Evolutionary conservation across 2,888 invertebrate genomes (phyloP), one percentile per base, ranked within the genome.

Genomic region (Boloria euphrosyne): DNA sequence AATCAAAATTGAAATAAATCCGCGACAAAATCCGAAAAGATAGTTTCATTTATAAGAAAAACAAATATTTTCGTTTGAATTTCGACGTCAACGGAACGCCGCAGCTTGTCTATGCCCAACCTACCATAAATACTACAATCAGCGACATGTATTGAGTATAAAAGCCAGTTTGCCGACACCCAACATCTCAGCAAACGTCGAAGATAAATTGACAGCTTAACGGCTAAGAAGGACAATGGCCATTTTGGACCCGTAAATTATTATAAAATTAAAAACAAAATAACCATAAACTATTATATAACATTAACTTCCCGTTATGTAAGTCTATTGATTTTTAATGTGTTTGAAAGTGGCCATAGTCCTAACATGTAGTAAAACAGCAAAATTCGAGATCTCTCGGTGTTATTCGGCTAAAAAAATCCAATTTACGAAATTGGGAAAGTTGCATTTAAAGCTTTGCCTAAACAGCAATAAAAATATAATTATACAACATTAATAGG

Each of bases 161-260:
- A 84, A 88, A 86, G 86, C 89, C 86, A 79, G 78, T 71, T 82
- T 84, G 80, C 82, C 84, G 86, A 86, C 84, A 81, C 80, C 62
- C 1, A 63, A 38, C 53, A 62, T 62, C 52, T 61, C 68, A 66
- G 70, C 68, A 66, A 62, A 68, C 44, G 17, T 69, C 61, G 61
- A 68, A 67, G 66, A 50, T 64, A 67, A 72, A 65, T 73, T 71
- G 71, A 71, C 71, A 73, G 73, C 74, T 73, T 73, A 71, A 68
- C 59, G 65, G 69, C 69, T 71, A 75, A 64, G 49, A 74, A 80
- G 80, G 80, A 80, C 80, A 74, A 76, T 78, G 77, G 78, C 72
- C 75, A 76, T 69, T 73, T 77, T 75, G 74, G 72, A 74, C 74
- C 73, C 70, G 38, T 52, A 60, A 70, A 66, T 61, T 54, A 53